Evolutionary conservation across 2,113 vertebrate species (phyloP).

Genomic region (Capra hircus): DNA sequence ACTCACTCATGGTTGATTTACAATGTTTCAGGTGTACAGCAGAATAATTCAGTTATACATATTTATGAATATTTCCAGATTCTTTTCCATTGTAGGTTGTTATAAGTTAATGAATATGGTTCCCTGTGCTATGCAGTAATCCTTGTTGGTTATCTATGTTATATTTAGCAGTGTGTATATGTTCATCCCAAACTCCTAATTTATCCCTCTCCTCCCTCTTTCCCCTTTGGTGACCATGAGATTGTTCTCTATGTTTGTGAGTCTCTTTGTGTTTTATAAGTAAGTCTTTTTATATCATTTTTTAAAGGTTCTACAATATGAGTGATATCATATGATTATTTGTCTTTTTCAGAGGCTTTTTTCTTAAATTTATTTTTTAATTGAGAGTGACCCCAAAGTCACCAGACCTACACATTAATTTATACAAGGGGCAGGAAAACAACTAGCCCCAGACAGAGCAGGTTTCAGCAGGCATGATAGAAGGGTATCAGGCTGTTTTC

Average conservation of each 20-base stretch:
- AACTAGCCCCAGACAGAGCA: neutral
- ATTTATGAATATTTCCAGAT: neutral
- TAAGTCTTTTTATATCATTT: neutral
- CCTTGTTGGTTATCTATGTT: neutral
- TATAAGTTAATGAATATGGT: neutral
- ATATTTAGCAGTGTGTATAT: neutral
- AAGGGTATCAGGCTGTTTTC: neutral
- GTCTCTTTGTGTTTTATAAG: neutral
- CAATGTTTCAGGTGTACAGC: neutral
- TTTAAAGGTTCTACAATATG: neutral
- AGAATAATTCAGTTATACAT: neutral
- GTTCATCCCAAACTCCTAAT: neutral
- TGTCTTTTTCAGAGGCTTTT: neutral
- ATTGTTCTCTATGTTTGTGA: neutral
- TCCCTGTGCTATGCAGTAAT: neutral
- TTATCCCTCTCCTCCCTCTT: neutral
- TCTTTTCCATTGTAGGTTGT: neutral
- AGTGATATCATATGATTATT: neutral
- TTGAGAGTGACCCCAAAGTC: neutral
- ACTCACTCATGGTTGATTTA: neutral
- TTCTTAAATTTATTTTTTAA: neutral
- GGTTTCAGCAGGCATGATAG: neutral
- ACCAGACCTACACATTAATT: neutral
- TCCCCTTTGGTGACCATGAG: neutral
- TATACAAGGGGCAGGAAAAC: neutral